Evolutionary conservation across 2,888 invertebrate genomes (phyloP).

Genomic region (Actias luna): DNA sequence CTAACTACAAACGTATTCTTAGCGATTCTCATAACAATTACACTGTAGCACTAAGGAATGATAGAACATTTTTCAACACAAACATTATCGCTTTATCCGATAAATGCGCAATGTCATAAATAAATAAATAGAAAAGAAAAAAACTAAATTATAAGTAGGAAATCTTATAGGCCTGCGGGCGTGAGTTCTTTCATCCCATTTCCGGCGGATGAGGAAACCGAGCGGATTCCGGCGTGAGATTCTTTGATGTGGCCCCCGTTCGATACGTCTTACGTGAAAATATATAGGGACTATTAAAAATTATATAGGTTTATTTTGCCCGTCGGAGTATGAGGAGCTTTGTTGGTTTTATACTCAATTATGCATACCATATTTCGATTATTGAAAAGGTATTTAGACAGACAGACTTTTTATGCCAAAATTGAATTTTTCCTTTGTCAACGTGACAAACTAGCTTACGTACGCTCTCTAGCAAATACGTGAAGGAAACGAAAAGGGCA

Average conservation of each 20-base stretch:
- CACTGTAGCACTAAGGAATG: not conserved
- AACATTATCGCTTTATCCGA: not conserved
- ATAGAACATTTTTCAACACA: not conserved
- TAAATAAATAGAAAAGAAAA: not conserved
- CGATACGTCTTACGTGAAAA: conserved; percentile 18
- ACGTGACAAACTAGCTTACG: too few relatives aligned
- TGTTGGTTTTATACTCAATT: not conserved
- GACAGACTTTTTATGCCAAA: too few relatives aligned
- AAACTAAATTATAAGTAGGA: not conserved
- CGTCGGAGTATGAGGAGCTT: not conserved
- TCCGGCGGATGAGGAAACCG: conserved; percentile 52
- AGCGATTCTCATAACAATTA: too few relatives aligned
- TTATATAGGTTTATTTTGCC: not conserved
- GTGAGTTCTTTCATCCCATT: conserved; percentile 49
- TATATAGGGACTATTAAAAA: not conserved
- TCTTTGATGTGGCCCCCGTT: conserved; percentile 40
- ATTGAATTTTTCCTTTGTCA: too few relatives aligned
- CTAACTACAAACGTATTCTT: too few relatives aligned
- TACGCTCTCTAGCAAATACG: too few relatives aligned
- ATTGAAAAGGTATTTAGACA: too few relatives aligned
- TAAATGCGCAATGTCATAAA: not conserved
- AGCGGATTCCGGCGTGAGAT: conserved; percentile 40
- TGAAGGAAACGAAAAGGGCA: too few relatives aligned
- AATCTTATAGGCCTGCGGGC: conserved; percentile 32
- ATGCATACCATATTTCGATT: not conserved